phyloP scores from a whole-genome alignment of 2,888 invertebrate species.

The Conchocele bisecta region DNA sequence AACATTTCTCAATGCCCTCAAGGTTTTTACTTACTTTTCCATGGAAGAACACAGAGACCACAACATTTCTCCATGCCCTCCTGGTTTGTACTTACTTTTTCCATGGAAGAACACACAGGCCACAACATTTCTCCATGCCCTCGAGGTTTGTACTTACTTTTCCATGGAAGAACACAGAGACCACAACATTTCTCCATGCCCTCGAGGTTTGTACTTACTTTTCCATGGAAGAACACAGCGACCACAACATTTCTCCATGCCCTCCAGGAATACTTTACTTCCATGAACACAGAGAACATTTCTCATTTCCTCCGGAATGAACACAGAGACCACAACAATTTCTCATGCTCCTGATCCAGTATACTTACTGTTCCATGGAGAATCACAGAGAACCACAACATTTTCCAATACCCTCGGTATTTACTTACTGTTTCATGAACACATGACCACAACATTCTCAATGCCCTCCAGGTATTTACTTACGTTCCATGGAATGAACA shows the following conservation, averaged over 20 bases:
- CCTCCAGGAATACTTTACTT: constrained; percentile 98
- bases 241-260: constrained; percentile 99
- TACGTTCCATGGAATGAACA: too few species aligned
- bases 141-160: constrained; percentile 97
- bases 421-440: too few species aligned
- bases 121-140: constrained; percentile 99
- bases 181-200: constrained; percentile 99
- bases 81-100: constrained; percentile 99
- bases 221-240: constrained; percentile 99
- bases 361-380: too few species aligned
- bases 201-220: constrained; percentile 99
- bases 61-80: constrained; percentile 99
- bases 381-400: too few species aligned
- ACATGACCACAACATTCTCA: too few species aligned
- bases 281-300: constrained; percentile 99
- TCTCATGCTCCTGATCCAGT: too few species aligned
- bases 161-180: constrained; percentile 98
- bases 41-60: constrained; percentile 98
- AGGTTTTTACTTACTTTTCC: constrained; percentile 97
- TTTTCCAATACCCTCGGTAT: too few species aligned
- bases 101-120: constrained; percentile 99
- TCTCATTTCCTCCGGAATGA: too few species aligned
- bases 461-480: too few species aligned
- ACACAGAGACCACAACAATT: constrained; percentile 99
- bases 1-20: constrained; percentile 99